Percentiles rank a stretch among this genome's conserved stretches.
Evolutionary conservation across 2,113 vertebrate genomes (phyloP).

Genomic region (Amazona vittata): DNA sequence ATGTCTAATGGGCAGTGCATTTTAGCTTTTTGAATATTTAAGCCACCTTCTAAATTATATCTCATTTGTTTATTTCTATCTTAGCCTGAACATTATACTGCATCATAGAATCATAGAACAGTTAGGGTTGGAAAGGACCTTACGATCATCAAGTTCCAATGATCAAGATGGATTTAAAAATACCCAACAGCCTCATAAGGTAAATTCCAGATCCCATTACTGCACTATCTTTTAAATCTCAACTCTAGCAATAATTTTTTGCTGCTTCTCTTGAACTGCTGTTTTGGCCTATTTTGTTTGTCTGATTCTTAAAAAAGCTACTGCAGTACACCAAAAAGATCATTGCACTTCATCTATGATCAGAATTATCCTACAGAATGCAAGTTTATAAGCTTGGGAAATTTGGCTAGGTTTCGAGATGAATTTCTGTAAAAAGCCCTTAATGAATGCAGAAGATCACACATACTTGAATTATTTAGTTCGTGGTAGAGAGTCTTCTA

Average conservation of each 20-base stretch:
- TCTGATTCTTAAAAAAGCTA: neutral
- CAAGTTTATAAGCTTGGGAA: neutral
- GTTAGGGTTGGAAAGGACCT: too few species aligned
- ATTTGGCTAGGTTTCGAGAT: neutral
- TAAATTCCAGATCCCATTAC: neutral
- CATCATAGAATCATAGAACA: neutral
- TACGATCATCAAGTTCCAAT: neutral
- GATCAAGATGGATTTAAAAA: neutral
- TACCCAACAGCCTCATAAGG: rapidly evolving
- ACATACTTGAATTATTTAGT: neutral
- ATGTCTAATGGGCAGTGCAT: neutral
- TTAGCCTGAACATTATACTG: neutral
- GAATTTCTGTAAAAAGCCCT: neutral
- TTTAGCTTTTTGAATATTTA: conserved; percentile 32
- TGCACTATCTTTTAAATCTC: neutral
- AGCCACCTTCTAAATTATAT: neutral
- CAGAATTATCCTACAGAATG: neutral
- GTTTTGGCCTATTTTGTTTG: neutral
- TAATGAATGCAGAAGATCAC: neutral
- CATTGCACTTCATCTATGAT: neutral
- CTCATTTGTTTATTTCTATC: neutral
- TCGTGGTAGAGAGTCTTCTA: neutral
- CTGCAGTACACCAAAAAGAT: neutral
- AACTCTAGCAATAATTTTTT: neutral
- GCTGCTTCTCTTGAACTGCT: neutral